Evolutionary conservation across 2,888 invertebrate genomes (phyloP).

Genomic region (Agrilus mali): DNA sequence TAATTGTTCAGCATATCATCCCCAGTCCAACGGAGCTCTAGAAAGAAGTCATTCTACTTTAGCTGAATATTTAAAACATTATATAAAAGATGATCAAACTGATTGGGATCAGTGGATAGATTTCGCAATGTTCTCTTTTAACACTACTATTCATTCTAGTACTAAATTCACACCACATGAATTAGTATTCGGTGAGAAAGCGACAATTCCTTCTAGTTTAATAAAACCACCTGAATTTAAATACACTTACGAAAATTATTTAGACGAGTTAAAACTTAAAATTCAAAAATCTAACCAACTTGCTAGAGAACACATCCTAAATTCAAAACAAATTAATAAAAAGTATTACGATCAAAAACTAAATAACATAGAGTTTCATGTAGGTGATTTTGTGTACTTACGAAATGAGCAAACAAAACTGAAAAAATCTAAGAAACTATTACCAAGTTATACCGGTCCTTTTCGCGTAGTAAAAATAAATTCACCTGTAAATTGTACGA

Average conservation of each 20-base stretch:
- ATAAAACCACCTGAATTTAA: constrained; percentile 14
- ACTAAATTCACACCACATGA: constrained; percentile 18
- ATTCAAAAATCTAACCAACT: constrained; percentile 15
- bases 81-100: constrained; percentile 15
- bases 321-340: constrained; percentile 14
- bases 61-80: constrained; percentile 19
- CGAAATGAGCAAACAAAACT: too few relatives aligned
- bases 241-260: constrained; percentile 17
- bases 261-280: constrained; percentile 13
- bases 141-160: constrained; percentile 16
- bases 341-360: too few relatives aligned
- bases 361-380: too few relatives aligned
- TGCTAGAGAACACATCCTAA: constrained; percentile 13
- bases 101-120: constrained; percentile 8
- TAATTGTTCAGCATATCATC: constrained; percentile 20
- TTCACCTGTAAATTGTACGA: too few relatives aligned
- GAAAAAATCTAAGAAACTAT: too few relatives aligned
- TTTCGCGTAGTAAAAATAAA: too few relatives aligned
- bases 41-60: constrained; percentile 22
- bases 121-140: constrained; percentile 18
- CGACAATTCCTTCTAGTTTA: constrained; percentile 12
- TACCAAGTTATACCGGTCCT: too few relatives aligned
- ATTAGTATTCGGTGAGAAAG: constrained; percentile 16
- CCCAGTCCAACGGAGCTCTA: constrained; percentile 21
- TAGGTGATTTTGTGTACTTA: too few relatives aligned